These are phyloP conservation scores for Caracal caracal DNA, from an alignment of 2,113 vertebrate species.

Conservation along the genomic window DNA sequence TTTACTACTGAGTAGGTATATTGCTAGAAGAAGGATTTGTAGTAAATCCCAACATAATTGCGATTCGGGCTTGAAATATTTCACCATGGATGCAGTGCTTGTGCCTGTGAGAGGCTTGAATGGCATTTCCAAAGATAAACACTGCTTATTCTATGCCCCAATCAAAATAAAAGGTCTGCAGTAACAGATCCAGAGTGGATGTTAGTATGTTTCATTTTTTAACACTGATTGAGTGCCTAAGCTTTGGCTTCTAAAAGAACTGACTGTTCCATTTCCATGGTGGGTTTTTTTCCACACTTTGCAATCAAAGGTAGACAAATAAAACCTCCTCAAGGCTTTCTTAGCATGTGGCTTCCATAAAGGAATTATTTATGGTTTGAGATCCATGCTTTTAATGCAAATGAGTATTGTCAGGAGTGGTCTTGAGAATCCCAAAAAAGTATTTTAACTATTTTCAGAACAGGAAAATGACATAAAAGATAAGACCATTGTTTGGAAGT, in stretches of 20 bases:
- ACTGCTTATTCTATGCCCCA: constrained; percentile 12
- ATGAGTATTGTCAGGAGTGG: neutral
- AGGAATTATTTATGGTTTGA: constrained; percentile 39
- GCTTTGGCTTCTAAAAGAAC: constrained; percentile 47
- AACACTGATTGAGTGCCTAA: constrained; percentile 26
- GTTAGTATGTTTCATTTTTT: constrained; percentile 41
- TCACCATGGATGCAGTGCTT: neutral
- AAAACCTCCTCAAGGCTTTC: neutral
- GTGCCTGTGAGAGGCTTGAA: constrained; percentile 21
- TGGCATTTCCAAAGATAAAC: constrained; percentile 56
- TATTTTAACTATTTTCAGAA: neutral
- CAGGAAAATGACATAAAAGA: neutral
- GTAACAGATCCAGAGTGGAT: constrained; percentile 29
- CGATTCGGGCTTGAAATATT: constrained; percentile 47
- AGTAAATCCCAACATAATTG: constrained; percentile 64
- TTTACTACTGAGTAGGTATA: constrained; percentile 44
- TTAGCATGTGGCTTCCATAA: neutral
- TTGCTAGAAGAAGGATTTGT: constrained; percentile 41
- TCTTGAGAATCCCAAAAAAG: neutral
- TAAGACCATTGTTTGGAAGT: neutral
- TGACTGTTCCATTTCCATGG: neutral
- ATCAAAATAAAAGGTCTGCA: constrained; percentile 52
- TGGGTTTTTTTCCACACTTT: neutral
- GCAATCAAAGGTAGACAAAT: constrained; percentile 52
- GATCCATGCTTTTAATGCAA: constrained; percentile 26